Percentiles rank a stretch among this genome's conserved stretches.
These are phyloP conservation scores for Cotesia typhae DNA, from an alignment of 1,140 invertebrate species.

Conservation along the genomic window DNA sequence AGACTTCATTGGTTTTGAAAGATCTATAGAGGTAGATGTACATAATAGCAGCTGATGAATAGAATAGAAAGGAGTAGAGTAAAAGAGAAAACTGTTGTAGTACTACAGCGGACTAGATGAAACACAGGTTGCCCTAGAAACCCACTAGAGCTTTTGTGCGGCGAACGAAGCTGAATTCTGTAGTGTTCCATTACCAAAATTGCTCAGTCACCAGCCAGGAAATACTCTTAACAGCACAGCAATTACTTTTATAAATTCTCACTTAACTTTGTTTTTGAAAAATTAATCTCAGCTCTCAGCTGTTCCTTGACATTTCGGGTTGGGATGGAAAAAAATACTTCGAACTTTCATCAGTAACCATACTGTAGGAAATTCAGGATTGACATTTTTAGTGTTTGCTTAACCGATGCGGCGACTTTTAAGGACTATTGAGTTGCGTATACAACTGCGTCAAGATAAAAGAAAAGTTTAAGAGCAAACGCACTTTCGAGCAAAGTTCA, in stretches of 20 bases:
- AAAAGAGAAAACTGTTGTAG: constrained; percentile 5
- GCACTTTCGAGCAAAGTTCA: constrained; percentile 18
- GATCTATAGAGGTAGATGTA: not conserved
- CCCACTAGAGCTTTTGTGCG: constrained; percentile 14
- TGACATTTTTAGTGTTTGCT: too few species aligned
- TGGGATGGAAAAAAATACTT: too few species aligned
- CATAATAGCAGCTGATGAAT: not conserved
- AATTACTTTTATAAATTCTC: constrained; percentile 2
- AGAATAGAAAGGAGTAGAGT: not conserved
- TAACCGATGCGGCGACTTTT: too few species aligned
- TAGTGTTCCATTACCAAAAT: constrained; percentile 23
- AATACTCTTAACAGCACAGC: not conserved
- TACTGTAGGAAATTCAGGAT: too few species aligned
- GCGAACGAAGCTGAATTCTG: not conserved
- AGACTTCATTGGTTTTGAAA: constrained; percentile 5
- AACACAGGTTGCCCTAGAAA: constrained; percentile 3
- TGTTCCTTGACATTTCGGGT: too few species aligned
- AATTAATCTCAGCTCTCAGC: too few species aligned
- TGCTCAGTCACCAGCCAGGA: constrained; percentile 9
- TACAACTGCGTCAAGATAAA: not conserved
- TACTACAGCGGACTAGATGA: constrained; percentile 1
- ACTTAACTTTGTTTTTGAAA: too few species aligned
- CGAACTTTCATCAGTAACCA: too few species aligned
- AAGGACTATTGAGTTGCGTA: too few species aligned
- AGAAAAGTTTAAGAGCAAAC: constrained; percentile 16